Percentiles rank a stretch among this genome's conserved stretches.
Evolutionary conservation across 2,113 vertebrate species (phyloP).

Genomic region (Limanda limanda): DNA sequence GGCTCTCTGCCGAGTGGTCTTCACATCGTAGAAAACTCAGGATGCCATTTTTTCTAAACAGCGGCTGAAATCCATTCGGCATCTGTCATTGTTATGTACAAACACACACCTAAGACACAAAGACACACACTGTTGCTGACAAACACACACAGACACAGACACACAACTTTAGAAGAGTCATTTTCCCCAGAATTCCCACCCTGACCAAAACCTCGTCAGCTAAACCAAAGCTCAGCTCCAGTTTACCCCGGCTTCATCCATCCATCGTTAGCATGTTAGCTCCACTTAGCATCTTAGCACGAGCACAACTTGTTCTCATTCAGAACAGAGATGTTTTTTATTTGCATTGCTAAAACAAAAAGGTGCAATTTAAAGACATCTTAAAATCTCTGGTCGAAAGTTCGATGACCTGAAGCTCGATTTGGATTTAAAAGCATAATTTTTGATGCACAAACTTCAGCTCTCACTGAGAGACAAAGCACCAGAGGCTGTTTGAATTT

Average conservation of each 20-base stretch:
- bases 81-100: conserved; percentile 26
- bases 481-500: not conserved
- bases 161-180: conserved; percentile 46
- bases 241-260: conserved; percentile 49
- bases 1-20: conserved; percentile 71
- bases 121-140: conserved; percentile 17
- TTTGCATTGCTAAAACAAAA: too few relatives aligned
- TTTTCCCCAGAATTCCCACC: conserved; percentile 27
- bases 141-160: conserved; percentile 8
- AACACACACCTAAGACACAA: conserved; percentile 8
- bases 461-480: not conserved
- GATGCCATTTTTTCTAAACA: conserved; percentile 82
- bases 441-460: not conserved
- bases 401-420: not conserved
- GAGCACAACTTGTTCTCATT: conserved; percentile 8
- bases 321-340: not conserved
- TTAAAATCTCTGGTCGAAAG: not conserved
- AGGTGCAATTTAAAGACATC: not conserved
- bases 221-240: conserved; percentile 51
- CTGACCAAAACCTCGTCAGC: conserved; percentile 10
- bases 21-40: conserved; percentile 85
- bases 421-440: not conserved
- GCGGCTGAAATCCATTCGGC: conserved; percentile 74
- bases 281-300: conserved; percentile 49
- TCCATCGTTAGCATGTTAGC: not conserved